phyloP scores from a whole-genome alignment of 1,140 invertebrate genomes.

The Aphis craccivora region DNA sequence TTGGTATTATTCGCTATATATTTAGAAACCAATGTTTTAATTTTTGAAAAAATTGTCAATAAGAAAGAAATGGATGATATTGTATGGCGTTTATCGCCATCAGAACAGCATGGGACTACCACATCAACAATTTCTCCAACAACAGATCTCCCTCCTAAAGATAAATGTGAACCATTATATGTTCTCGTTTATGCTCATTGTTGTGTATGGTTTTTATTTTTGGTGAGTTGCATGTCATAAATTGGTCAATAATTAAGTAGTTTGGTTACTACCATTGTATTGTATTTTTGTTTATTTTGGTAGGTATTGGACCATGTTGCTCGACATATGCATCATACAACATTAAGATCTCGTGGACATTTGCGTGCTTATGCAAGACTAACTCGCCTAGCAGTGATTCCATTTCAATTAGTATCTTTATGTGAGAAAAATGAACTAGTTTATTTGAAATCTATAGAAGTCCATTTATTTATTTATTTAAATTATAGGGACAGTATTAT shows the following conservation, averaged over 20 bases:
- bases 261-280: neutral
- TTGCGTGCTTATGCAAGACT: slow-evolving; percentile 28
- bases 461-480: neutral
- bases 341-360: slow-evolving; percentile 44
- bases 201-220: slow-evolving; percentile 50
- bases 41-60: neutral
- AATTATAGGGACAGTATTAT: slow-evolving; percentile 45
- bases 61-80: slow-evolving; percentile 27
- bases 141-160: neutral
- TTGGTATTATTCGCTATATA: slow-evolving; percentile 2
- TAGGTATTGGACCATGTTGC: slow-evolving; percentile 44
- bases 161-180: slow-evolving; percentile 54
- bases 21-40: neutral
- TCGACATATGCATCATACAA: slow-evolving; percentile 36
- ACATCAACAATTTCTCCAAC: neutral
- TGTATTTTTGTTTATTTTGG: neutral
- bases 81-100: neutral
- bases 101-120: neutral
- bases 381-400: slow-evolving; percentile 25
- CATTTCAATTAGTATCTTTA: slow-evolving; percentile 50
- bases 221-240: neutral
- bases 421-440: slow-evolving; percentile 5
- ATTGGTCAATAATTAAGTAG: neutral
- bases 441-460: neutral
- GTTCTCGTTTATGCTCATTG: slow-evolving; percentile 43